These are phyloP conservation scores for Armadillidium nasatum DNA, from an alignment of 1,140 invertebrate species.

Conservation along the genomic window DNA sequence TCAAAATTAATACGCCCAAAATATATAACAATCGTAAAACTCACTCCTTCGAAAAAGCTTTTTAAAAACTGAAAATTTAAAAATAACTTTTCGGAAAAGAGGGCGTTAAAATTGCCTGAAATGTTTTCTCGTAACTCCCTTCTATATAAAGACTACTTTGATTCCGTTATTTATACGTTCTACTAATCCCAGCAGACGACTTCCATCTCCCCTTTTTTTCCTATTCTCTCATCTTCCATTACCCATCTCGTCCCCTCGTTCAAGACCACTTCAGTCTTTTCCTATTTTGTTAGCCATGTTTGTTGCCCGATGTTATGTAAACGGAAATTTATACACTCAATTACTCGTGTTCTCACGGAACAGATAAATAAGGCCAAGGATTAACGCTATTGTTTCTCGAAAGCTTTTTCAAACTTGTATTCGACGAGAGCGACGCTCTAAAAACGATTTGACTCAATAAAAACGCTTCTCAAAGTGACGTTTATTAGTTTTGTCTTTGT, in stretches of 20 bases:
- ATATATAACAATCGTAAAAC: no score
- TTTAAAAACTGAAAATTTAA: no score
- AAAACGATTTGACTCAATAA: no score
- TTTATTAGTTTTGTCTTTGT: no score
- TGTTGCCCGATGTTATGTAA: background rate
- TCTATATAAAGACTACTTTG: background rate
- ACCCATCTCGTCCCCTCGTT: background rate
- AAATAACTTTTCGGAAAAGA: background rate
- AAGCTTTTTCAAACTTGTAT: background rate
- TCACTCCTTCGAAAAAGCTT: no score
- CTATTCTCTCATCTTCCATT: background rate
- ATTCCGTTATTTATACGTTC: background rate
- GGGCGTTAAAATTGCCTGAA: background rate
- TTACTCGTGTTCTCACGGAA: conserved; percentile 4
- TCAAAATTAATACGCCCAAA: no score
- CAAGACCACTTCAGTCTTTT: background rate
- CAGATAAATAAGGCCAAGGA: background rate
- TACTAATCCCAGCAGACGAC: background rate
- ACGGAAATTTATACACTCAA: conserved; percentile 3
- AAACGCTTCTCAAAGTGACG: no score
- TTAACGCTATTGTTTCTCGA: background rate
- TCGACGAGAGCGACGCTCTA: no score
- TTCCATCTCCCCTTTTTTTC: background rate
- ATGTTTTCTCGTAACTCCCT: background rate
- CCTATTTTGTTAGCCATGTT: background rate